Evolutionary conservation across 1,140 invertebrate species (phyloP).

Genomic region (Lasaia peninsularis): DNA sequence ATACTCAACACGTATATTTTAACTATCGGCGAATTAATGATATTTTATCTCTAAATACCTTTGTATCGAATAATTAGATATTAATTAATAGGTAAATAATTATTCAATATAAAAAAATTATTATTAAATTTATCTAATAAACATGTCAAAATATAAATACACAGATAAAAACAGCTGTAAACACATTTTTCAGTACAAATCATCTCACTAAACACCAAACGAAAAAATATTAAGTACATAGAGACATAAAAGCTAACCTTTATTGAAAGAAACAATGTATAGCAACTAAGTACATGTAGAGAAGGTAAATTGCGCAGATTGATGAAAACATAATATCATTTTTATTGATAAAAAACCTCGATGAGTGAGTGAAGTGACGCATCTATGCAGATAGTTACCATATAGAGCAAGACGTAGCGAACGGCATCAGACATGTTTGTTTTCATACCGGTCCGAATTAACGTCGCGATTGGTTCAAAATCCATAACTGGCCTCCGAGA

Average conservation of each 20-base stretch:
- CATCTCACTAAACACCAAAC: background rate
- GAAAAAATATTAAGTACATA: background rate
- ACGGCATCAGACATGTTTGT: constrained; percentile 73
- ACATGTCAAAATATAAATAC: too few relatives aligned
- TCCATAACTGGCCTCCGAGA: constrained; percentile 76
- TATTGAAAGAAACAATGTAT: constrained; percentile 23
- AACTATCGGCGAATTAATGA: too few relatives aligned
- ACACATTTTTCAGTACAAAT: background rate
- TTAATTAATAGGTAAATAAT: too few relatives aligned
- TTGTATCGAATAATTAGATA: background rate
- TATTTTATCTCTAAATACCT: too few relatives aligned
- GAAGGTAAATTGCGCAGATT: constrained; percentile 45
- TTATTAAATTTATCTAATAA: too few relatives aligned
- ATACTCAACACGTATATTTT: too few relatives aligned
- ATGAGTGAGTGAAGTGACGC: constrained; percentile 52
- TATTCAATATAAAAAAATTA: too few relatives aligned
- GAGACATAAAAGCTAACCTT: constrained; percentile 11
- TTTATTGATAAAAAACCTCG: constrained; percentile 57
- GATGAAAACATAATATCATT: constrained; percentile 52
- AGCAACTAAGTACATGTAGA: constrained; percentile 25
- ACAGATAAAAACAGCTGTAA: background rate
- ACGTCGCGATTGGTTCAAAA: constrained; percentile 77
- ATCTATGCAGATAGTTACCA: constrained; percentile 57
- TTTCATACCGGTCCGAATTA: constrained; percentile 77
- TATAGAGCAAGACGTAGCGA: constrained; percentile 61